phyloP scores from a whole-genome alignment of 2,113 vertebrate genomes.

The Laterallus jamaicensis region DNA sequence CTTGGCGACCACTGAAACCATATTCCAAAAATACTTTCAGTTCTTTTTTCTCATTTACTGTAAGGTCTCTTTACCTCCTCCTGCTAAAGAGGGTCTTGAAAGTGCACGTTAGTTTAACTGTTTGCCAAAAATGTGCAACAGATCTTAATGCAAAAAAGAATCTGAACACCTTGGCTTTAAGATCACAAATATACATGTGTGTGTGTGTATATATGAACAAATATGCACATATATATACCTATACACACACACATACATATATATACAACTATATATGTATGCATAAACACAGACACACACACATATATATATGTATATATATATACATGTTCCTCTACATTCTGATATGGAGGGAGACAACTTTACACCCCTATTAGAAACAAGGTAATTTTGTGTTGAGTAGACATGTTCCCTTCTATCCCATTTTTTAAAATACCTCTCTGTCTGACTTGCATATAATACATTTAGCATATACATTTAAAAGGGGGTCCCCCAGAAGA shows the following conservation, averaged over 20 bases:
- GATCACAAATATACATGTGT: not conserved
- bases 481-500: not conserved
- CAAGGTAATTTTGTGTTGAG: not conserved
- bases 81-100: not conserved
- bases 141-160: not conserved
- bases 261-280: not conserved
- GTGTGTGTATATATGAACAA: not conserved
- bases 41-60: not conserved
- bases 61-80: not conserved
- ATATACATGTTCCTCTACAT: not conserved
- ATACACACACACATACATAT: not conserved
- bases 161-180: not conserved
- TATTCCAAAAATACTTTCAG: not conserved
- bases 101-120: not conserved
- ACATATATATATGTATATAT: not conserved
- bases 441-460: not conserved
- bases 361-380: not conserved
- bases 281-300: not conserved
- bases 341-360: not conserved
- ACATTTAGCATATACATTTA: not conserved
- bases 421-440: not conserved
- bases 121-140: not conserved
- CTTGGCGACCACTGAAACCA: not conserved
- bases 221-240: not conserved
- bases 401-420: not conserved